Base-by-base conservation (phyloP, 2,113 vertebrate genomes). In the Glaucomys volans region DNA sequence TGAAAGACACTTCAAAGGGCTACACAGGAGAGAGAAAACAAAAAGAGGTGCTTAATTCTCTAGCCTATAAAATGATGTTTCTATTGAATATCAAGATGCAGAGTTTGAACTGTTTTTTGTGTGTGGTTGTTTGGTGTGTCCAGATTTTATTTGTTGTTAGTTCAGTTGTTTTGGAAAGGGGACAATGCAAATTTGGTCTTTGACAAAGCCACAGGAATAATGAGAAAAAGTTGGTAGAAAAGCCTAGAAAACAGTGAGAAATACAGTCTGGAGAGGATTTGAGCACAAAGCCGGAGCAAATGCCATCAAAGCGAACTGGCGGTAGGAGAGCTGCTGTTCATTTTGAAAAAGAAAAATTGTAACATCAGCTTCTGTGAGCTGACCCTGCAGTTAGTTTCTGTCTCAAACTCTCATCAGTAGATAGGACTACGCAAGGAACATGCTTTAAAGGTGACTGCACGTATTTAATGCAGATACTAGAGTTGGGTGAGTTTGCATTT, bases 1-100 rank as follows among this genome's bases (percentile, higher is more conserved):
- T 85, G 52, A 93, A 97, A 67, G n/a, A 79, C 17, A 71, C 32
- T 67, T 80, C 66, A 69, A 96, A 81, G 35, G 64, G 71, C 20
- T 59, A 4, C 4, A 8, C 1, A 30, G 18, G n/a, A 93, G 4
- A 90, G 3, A 26, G 3, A n/a, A 77, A 79, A 26, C 59, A n/a
- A 62, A 87, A 75, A 14, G 17, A 90, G 16, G 20, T 76, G n/a
- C 88, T 89, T 4, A 9, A 47, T 84, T 44, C 37, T 35, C 8
- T 12, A 69, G 9, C 10, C 59, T 86, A 6, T 69, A 44, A 62
- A 86, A 24, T 57, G 20, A 72, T 54, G 35, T 57, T 94, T 84
- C 62, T 85, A 40, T 14, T 62, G 2, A 80, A 79, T 57, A 81
- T 88, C 83, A 72, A 66, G 28, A 64, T 71, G 17, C 28, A 86